phyloP scores from a whole-genome alignment of 2,797 vertebrate species.

The Pipistrellus pygmaeus region DNA sequence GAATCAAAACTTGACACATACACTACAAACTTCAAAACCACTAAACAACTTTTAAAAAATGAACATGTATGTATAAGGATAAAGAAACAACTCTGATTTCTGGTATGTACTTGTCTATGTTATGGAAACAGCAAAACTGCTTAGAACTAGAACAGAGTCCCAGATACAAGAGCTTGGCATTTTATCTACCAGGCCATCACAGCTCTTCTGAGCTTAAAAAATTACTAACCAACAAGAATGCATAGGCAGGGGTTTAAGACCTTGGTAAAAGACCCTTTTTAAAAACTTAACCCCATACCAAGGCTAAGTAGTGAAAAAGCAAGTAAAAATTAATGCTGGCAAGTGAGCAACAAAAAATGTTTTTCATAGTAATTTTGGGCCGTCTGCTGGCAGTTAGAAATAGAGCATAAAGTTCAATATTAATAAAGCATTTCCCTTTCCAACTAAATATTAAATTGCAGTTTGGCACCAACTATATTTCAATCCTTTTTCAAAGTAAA shows the following conservation, averaged over 20 bases:
- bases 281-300: slow-evolving; percentile 48
- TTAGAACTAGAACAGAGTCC: slow-evolving; percentile 64
- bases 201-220: slow-evolving; percentile 57
- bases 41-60: slow-evolving; percentile 63
- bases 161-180: slow-evolving; percentile 58
- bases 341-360: slow-evolving; percentile 62
- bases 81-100: slow-evolving; percentile 64
- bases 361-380: slow-evolving; percentile 68
- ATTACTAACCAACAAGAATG: slow-evolving; percentile 19
- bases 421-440: slow-evolving; percentile 66
- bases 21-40: slow-evolving; percentile 69
- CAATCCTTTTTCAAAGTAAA: slow-evolving; percentile 61
- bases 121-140: slow-evolving; percentile 57
- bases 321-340: slow-evolving; percentile 48
- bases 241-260: slow-evolving; percentile 29
- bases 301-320: slow-evolving; percentile 16
- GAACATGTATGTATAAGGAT: slow-evolving; percentile 56
- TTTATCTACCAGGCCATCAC: slow-evolving; percentile 64
- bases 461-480: slow-evolving; percentile 56
- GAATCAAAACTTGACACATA: slow-evolving; percentile 54
- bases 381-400: slow-evolving; percentile 65
- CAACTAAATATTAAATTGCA: slow-evolving; percentile 75
- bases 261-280: slow-evolving; percentile 35
- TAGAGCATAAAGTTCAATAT: slow-evolving; percentile 61
- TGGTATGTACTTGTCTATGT: slow-evolving; percentile 34